Evolutionary conservation across 2,113 vertebrate genomes (phyloP).

Genomic region (Lophotis ruficrista): DNA sequence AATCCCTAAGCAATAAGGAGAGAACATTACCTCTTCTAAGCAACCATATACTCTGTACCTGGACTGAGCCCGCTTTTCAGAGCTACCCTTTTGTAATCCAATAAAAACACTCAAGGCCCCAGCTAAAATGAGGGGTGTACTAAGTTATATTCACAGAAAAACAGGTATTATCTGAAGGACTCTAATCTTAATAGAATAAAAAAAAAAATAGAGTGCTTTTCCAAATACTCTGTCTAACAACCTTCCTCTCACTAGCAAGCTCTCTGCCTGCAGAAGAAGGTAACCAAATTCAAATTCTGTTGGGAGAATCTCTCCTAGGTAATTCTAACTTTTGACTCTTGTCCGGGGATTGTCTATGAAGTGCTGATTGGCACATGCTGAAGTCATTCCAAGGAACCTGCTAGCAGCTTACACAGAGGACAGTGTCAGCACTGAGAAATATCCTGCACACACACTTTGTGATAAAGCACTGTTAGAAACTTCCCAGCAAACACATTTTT

Average conservation of each 20-base stretch:
- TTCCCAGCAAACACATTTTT: neutral
- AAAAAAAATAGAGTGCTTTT: neutral
- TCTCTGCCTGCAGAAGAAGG: neutral
- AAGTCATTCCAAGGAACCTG: neutral
- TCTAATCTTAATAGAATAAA: neutral
- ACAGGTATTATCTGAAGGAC: neutral
- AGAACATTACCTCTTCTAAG: neutral
- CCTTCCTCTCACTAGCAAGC: neutral
- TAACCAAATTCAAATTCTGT: neutral
- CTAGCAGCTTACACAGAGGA: neutral
- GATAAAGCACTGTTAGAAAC: neutral
- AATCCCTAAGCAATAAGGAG: neutral
- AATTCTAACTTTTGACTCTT: neutral
- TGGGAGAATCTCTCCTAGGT: neutral
- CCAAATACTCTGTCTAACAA: neutral
- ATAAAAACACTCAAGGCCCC: neutral
- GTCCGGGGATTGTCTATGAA: neutral
- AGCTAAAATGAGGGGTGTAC: neutral
- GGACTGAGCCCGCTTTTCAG: neutral
- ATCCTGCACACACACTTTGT: neutral
- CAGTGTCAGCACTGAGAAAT: neutral
- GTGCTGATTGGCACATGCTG: rapidly evolving
- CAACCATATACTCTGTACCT: neutral
- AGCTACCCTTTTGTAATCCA: neutral
- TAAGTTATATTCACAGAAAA: neutral